Evolutionary conservation across 2,797 vertebrate genomes (phyloP).

Genomic region (Tadarida brasiliensis): DNA sequence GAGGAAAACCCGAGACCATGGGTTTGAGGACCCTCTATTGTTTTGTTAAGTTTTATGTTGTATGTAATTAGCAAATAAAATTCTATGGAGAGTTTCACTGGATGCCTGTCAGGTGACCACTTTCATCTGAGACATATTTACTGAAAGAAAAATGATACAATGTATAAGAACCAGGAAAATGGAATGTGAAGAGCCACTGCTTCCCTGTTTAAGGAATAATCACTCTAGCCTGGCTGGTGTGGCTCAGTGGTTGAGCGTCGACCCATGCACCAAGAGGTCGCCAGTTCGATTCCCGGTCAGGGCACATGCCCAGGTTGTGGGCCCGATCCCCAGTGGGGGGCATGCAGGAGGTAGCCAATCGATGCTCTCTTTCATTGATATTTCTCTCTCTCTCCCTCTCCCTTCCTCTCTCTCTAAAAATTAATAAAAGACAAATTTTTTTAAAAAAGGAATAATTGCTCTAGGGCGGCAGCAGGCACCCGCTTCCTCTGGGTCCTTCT

Average conservation of each 20-base stretch:
- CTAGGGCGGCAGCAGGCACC: accelerated
- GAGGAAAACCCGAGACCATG: accelerated
- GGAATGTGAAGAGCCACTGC: neutral
- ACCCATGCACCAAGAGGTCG: too few relatives aligned
- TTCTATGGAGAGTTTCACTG: constrained; percentile 52
- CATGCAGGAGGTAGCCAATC: too few relatives aligned
- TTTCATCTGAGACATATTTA: neutral
- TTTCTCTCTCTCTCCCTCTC: too few relatives aligned
- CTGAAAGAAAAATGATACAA: neutral
- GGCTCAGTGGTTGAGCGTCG: too few relatives aligned
- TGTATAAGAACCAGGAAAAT: neutral
- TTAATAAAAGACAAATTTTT: too few relatives aligned
- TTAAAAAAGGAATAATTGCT: too few relatives aligned
- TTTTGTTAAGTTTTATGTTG: constrained; percentile 37
- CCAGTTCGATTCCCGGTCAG: too few relatives aligned
- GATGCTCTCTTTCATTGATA: too few relatives aligned
- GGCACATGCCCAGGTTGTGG: too few relatives aligned
- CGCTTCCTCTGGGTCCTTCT: neutral
- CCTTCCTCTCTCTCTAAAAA: too few relatives aligned
- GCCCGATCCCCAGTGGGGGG: too few relatives aligned
- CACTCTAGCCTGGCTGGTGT: too few relatives aligned
- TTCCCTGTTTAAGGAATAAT: neutral
- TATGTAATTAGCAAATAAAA: constrained; percentile 62
- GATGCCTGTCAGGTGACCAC: neutral
- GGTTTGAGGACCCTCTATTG: neutral